Evolutionary conservation across 2,113 vertebrate genomes (phyloP).

Genomic region (Elgaria multicarinata): DNA sequence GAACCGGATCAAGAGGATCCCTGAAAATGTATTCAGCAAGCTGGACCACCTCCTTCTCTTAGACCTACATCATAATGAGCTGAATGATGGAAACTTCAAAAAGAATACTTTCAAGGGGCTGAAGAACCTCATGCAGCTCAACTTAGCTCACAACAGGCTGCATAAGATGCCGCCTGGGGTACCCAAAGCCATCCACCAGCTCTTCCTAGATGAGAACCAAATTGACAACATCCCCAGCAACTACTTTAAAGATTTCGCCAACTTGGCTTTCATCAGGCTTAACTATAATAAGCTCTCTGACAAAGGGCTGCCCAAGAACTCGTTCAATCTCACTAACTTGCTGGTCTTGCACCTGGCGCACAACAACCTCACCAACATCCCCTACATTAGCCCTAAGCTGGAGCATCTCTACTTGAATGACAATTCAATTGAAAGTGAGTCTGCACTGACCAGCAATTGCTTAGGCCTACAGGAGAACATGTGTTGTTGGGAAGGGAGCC

Average conservation of each 20-base stretch:
- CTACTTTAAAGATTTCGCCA: conserved; percentile 89
- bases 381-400: conserved; percentile 86
- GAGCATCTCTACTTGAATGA: conserved; percentile 96
- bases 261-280: conserved; percentile 91
- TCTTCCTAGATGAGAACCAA: conserved; percentile 93
- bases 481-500: not conserved
- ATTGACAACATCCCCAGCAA: conserved; percentile 91
- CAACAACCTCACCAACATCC: conserved; percentile 90
- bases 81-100: conserved; percentile 88
- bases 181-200: conserved; percentile 86
- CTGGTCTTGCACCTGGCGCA: conserved; percentile 94
- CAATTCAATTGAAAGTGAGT: conserved; percentile 95
- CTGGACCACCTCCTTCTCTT: conserved; percentile 90
- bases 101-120: conserved; percentile 92
- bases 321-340: conserved; percentile 93
- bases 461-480: not conserved
- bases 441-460: accelerated
- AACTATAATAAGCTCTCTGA: conserved; percentile 95
- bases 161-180: conserved; percentile 91
- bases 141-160: conserved; percentile 91
- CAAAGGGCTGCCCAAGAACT: conserved; percentile 87
- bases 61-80: conserved; percentile 93
- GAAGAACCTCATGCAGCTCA: conserved; percentile 94
- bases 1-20: conserved; percentile 92
- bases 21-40: conserved; percentile 86